phyloP scores from a whole-genome alignment of 1,140 invertebrate species.

The Acromyrmex echinatior region DNA sequence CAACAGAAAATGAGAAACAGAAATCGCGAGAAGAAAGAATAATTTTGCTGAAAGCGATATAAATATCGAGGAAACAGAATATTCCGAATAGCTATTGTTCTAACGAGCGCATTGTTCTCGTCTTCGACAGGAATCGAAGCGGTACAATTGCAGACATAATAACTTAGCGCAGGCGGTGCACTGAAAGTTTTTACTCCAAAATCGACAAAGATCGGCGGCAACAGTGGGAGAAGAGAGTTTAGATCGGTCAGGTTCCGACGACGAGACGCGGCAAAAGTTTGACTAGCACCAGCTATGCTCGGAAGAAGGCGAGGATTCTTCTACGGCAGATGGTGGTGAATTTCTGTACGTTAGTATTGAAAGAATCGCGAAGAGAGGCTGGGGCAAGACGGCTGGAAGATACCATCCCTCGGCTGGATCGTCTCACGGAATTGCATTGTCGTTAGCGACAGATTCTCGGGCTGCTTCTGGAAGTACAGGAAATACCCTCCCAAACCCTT shows the following conservation, averaged over 20 bases:
- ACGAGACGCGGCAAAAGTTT: constrained; percentile 34
- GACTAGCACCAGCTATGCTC: constrained; percentile 12
- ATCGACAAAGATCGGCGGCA: neutral
- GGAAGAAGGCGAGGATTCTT: neutral
- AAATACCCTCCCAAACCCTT: constrained; percentile 12
- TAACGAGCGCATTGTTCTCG: constrained; percentile 19
- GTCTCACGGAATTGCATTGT: constrained; percentile 63
- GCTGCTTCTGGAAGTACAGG: constrained; percentile 25
- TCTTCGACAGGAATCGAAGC: neutral
- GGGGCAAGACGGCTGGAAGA: constrained; percentile 11
- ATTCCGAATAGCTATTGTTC: constrained; percentile 21
- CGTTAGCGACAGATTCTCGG: constrained; percentile 63
- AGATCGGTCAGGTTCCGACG: neutral
- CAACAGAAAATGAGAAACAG: neutral
- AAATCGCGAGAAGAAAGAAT: neutral
- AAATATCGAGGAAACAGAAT: constrained; percentile 6
- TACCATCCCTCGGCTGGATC: constrained; percentile 29
- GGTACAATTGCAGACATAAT: constrained; percentile 3
- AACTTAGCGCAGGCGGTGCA: constrained; percentile 6
- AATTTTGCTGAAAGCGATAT: neutral
- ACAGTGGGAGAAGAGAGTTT: neutral
- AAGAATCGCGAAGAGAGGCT: constrained; percentile 13
- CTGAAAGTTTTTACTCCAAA: constrained; percentile 40
- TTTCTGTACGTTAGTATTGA: constrained; percentile 20
- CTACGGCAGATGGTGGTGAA: constrained; percentile 9